Evolutionary conservation across 2,797 vertebrate genomes (phyloP).

Genomic region (Tenualosa thibaudeaui): DNA sequence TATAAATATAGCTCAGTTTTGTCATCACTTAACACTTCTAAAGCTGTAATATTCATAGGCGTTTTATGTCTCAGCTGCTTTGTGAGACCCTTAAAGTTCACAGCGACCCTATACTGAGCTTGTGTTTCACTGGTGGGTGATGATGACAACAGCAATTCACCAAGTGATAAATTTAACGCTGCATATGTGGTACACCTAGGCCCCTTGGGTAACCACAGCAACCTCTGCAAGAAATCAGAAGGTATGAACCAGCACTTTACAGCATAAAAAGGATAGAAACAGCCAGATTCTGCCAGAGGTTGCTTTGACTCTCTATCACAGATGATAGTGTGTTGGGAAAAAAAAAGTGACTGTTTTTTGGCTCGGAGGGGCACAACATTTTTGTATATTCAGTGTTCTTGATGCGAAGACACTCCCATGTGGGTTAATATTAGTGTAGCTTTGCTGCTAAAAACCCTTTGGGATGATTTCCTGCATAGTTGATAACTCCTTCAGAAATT

Average conservation of each 20-base stretch:
- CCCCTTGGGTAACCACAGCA: neutral
- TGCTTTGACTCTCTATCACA: neutral
- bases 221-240: neutral
- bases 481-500: neutral
- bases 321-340: neutral
- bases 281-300: neutral
- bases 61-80: neutral
- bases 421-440: neutral
- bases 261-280: neutral
- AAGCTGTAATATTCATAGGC: neutral
- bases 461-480: neutral
- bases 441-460: neutral
- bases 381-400: neutral
- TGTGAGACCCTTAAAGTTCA: neutral
- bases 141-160: neutral
- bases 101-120: neutral
- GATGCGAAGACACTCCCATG: neutral
- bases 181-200: neutral
- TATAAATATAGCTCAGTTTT: neutral
- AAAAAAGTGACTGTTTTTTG: neutral
- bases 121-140: neutral
- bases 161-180: constrained; percentile 8
- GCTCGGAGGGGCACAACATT: neutral
- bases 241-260: neutral
- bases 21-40: neutral